Evolutionary conservation across 2,113 vertebrate genomes (phyloP), one percentile per base, ranked within the genome.

Genomic region (Otis tarda): DNA sequence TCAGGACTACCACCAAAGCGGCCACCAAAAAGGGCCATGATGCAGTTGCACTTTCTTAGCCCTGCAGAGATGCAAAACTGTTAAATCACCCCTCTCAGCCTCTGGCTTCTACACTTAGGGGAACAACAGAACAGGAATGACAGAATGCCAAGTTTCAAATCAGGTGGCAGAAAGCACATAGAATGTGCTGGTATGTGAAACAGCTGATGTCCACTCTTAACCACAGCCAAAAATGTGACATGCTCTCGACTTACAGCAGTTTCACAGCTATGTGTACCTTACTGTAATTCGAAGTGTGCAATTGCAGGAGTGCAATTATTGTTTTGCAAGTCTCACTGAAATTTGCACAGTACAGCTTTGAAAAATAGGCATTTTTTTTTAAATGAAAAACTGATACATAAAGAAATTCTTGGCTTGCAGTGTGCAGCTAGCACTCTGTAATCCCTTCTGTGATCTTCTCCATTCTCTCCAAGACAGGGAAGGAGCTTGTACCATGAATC

Each of bases 401-500:
- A 52, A 33, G 31, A 57, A 70, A 70, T 82, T 75, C 28, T 47
- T 75, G 7, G 28, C 12, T 74, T 84, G 14, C 20, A 9, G 2
- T 57, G 9, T 74, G 31, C 47, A 71, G 4, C 15, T 28, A 13
- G 4, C 22, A 27, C 15, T 59, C 37, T 30, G 8, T 56, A 69
- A 73, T 61, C 50, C 21, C 13, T 47, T 65, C 69, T 60, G 2
- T 39, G 20, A 78, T 4, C 13, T 84, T 82, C 8, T 8, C 3
- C 6, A 1, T 45, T 78, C 28, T 35, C 24, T 50, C 10, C 10
- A 21, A 30, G 7, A 2, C 1, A 6, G 5, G 7, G 15, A 76
- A 41, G 25, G 8, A 57, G 25, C 11, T 82, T 24, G 14, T 31
- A 57, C 13, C 7, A n/a, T 0, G 2, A 59, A 63, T 59, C 8